Evolutionary conservation across 2,888 invertebrate genomes (phyloP).

Genomic region (Xanthorhoe spadicearia): DNA sequence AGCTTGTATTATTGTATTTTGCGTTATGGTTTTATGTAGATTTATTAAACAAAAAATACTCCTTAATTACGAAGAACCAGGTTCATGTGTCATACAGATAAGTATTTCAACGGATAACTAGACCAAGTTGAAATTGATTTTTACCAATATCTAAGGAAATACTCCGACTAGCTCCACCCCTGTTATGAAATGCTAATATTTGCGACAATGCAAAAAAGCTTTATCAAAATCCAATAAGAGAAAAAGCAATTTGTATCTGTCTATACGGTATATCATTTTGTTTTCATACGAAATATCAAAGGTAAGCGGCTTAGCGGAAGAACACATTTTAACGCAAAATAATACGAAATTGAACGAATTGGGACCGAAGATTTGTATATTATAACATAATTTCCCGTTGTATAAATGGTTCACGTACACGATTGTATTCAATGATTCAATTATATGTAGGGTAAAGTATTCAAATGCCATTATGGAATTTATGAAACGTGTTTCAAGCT

Average conservation of each 20-base stretch:
- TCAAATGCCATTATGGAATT: no score
- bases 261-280: conserved; percentile 40
- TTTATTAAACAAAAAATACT: no score
- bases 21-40: no score
- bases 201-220: conserved; percentile 39
- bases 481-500: no score
- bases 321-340: conserved; percentile 40
- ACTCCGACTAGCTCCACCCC: not conserved
- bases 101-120: no score
- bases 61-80: no score
- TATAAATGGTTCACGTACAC: not conserved
- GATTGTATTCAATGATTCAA: no score
- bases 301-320: conserved; percentile 42
- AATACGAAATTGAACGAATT: conserved; percentile 24
- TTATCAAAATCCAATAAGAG: conserved; percentile 43
- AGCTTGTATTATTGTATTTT: not conserved
- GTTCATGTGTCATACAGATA: no score
- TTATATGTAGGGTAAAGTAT: no score
- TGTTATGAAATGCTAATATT: conserved; percentile 31
- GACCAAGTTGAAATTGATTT: no score
- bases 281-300: conserved; percentile 45
- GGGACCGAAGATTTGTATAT: conserved; percentile 25
- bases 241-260: conserved; percentile 46
- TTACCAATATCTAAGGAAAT: not conserved
- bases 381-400: not conserved